Percentiles rank a stretch among this genome's conserved stretches.
Conservation (phyloP, 2,888 invertebrate species). For the Sesia bembeciformis region DNA sequence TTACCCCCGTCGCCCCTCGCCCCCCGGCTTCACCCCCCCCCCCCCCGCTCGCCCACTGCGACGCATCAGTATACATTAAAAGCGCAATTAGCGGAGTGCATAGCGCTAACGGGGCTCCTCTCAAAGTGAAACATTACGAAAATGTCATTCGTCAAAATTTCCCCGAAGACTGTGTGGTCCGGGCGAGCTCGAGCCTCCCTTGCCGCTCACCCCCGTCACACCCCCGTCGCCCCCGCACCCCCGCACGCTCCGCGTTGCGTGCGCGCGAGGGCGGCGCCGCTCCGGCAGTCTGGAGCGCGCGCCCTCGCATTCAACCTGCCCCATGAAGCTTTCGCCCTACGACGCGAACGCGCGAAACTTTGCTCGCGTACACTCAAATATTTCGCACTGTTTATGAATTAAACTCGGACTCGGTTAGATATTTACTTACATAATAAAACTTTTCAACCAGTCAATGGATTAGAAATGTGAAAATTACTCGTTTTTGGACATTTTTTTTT, state of each 20-base stretch:
- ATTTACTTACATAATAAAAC: too few relatives aligned
- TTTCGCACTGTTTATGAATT: background rate
- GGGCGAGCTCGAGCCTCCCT: slow-evolving; percentile 11
- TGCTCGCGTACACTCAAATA: background rate
- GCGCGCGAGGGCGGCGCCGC: slow-evolving; percentile 5
- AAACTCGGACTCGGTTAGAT: too few relatives aligned
- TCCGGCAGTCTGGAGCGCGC: background rate
- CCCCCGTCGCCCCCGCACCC: slow-evolving; percentile 1
- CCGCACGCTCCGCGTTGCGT: slow-evolving; percentile 3
- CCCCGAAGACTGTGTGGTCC: slow-evolving; percentile 34
- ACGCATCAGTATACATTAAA: slow-evolving; percentile 44
- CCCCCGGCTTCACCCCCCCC: background rate
- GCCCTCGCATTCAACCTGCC: background rate
- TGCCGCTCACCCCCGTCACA: slow-evolving; percentile 4
- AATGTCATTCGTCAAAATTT: slow-evolving; percentile 63
- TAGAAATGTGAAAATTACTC: too few relatives aligned
- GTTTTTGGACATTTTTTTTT: too few relatives aligned
- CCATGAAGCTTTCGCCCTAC: background rate
- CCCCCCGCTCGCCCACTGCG: slow-evolving; percentile 11
- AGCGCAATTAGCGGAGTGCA: slow-evolving; percentile 60
- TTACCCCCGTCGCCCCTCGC: slow-evolving; percentile 7
- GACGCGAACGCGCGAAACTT: background rate
- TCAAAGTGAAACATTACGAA: slow-evolving; percentile 46
- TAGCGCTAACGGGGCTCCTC: slow-evolving; percentile 13
- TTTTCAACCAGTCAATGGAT: too few relatives aligned